These are phyloP conservation scores for Lepidonotus clava DNA, from an alignment of 2,888 invertebrate species.

Conservation along the genomic window DNA sequence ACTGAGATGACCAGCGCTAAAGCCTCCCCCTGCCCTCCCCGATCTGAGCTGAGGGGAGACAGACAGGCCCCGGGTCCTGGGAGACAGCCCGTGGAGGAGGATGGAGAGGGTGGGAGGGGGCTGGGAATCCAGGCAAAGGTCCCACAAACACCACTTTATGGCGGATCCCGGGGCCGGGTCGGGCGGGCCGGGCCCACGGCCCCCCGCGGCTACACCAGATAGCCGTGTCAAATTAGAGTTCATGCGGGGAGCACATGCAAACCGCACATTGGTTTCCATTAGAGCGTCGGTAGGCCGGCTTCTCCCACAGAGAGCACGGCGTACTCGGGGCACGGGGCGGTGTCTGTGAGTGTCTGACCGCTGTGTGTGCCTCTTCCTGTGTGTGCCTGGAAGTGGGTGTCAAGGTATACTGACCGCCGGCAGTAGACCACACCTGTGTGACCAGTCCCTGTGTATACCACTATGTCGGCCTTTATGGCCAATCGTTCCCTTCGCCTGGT, in stretches of 20 bases:
- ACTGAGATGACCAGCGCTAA: too few relatives aligned
- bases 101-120: neutral
- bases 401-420: too few relatives aligned
- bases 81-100: neutral
- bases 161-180: neutral
- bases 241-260: neutral
- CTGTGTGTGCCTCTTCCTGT: neutral
- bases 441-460: too few relatives aligned
- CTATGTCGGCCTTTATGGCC: too few relatives aligned
- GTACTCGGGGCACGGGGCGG: neutral
- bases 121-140: neutral
- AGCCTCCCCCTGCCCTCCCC: too few relatives aligned
- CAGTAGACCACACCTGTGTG: too few relatives aligned
- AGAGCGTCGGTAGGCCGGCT: neutral
- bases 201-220: constrained; percentile 6
- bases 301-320: neutral
- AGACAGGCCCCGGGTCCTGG: neutral
- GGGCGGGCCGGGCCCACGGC: neutral
- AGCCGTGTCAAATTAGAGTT: constrained; percentile 31
- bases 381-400: neutral
- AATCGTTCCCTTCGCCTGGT: too few relatives aligned
- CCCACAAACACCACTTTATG: constrained; percentile 25
- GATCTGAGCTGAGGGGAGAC: too few relatives aligned
- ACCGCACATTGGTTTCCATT: constrained; percentile 20
- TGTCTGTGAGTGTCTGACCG: neutral